Conservation (phyloP, 2,797 vertebrate species). For the Typhlichthys subterraneus region DNA sequence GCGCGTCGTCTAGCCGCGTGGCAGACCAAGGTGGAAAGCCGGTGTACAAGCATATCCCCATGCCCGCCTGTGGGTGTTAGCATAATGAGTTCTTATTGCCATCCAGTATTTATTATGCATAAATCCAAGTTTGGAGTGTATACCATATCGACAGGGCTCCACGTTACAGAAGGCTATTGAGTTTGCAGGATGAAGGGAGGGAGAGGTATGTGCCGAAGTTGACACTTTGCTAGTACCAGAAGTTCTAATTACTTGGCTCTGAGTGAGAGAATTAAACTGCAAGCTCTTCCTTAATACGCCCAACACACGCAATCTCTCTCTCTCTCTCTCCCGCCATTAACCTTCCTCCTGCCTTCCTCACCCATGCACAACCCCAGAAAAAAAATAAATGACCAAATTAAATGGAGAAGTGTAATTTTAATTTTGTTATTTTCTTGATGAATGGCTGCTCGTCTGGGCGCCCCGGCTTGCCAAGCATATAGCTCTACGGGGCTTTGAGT, state of each 20-base stretch:
- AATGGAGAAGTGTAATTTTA: constrained; percentile 80
- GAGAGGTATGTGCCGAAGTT: constrained; percentile 39
- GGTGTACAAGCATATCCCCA: constrained; percentile 62
- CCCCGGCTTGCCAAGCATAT: constrained; percentile 60
- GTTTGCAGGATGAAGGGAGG: constrained; percentile 26
- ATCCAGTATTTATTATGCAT: constrained; percentile 75
- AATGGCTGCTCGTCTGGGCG: constrained; percentile 70
- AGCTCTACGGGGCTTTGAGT: constrained; percentile 74
- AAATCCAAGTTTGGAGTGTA: constrained; percentile 57
- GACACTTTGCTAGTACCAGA: constrained; percentile 45
- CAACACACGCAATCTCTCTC: not conserved
- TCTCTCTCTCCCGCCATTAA: constrained; percentile 20
- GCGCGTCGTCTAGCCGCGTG: constrained; percentile 49
- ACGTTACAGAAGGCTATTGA: not conserved
- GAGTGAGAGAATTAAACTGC: constrained; percentile 45
- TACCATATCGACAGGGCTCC: constrained; percentile 58
- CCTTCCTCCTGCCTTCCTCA: constrained; percentile 38
- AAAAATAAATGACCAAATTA: constrained; percentile 80
- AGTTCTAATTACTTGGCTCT: constrained; percentile 71
- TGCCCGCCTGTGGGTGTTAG: constrained; percentile 61
- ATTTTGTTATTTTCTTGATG: constrained; percentile 82
- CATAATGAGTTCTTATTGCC: constrained; percentile 73
- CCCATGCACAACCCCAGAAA: constrained; percentile 45
- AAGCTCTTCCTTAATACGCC: constrained; percentile 6
- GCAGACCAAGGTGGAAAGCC: constrained; percentile 50